These are phyloP conservation scores for Lepus americanus DNA, from an alignment of 2,113 vertebrate genomes.

Conservation along the genomic window DNA sequence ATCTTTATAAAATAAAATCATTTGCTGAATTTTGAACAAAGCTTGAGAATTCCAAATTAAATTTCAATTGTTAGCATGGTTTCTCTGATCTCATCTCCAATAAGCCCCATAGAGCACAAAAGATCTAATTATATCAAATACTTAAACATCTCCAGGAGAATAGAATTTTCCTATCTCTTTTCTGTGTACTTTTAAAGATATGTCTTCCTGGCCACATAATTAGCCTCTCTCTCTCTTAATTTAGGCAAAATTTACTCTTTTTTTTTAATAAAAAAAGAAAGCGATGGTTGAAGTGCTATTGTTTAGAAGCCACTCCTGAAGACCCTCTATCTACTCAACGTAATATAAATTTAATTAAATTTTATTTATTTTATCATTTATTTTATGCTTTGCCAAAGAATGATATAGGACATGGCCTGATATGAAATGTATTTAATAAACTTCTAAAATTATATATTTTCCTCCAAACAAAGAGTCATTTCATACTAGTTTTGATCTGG, in stretches of 20 bases:
- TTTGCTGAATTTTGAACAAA: no score
- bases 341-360: constrained; percentile 19
- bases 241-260: background rate
- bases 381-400: background rate
- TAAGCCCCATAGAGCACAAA: rapidly evolving
- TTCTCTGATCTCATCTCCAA: background rate
- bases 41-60: background rate
- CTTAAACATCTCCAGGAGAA: background rate
- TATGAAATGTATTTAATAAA: background rate
- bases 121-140: background rate
- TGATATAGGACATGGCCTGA: background rate
- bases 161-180: background rate
- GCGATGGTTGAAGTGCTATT: background rate
- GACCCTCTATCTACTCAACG: background rate
- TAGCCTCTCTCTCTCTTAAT: background rate
- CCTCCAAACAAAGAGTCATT: background rate
- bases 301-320: background rate
- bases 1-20: background rate
- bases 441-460: background rate
- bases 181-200: background rate
- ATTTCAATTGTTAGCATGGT: background rate
- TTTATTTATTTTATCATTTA: background rate
- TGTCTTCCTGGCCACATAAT: background rate
- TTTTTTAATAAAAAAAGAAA: background rate
- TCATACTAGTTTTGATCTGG: background rate